Evolutionary conservation across 1,140 invertebrate genomes (phyloP).

Genomic region (Adelges cooleyi): DNA sequence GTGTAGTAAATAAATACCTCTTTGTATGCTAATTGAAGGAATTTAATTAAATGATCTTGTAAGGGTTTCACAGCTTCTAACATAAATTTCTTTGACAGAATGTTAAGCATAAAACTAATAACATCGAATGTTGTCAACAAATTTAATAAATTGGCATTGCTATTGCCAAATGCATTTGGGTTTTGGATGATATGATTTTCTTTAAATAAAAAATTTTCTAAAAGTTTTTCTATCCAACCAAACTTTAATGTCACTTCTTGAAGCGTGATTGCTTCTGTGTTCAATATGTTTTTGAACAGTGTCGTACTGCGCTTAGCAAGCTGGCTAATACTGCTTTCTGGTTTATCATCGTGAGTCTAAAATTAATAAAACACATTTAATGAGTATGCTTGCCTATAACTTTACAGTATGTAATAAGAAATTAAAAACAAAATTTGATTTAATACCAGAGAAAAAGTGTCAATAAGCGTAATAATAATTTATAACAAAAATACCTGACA

Average conservation of each 20-base stretch:
- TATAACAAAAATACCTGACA: conserved; percentile 5
- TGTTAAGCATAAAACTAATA: not conserved
- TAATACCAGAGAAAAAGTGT: no score
- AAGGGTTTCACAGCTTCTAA: conserved; percentile 14
- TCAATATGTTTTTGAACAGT: conserved; percentile 10
- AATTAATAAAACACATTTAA: not conserved
- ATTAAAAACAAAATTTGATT: no score
- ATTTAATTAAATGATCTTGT: conserved; percentile 4
- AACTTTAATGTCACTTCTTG: not conserved
- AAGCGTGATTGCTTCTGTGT: not conserved
- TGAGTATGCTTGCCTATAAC: no score
- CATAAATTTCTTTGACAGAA: not conserved
- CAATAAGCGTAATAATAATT: no score
- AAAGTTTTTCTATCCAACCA: conserved; percentile 19
- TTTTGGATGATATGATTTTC: conserved; percentile 11
- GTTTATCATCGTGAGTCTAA: conserved; percentile 12
- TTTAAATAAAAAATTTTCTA: conserved; percentile 2
- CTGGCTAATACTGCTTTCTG: conserved; percentile 6
- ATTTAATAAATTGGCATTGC: conserved; percentile 12
- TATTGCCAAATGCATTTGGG: not conserved
- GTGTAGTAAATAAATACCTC: conserved; percentile 21
- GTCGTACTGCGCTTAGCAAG: not conserved
- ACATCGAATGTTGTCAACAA: conserved; percentile 4
- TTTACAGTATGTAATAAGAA: no score
- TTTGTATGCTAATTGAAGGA: conserved; percentile 9